Evolutionary conservation across 1,140 invertebrate species (phyloP).

Genomic region (Drosophila miranda): DNA sequence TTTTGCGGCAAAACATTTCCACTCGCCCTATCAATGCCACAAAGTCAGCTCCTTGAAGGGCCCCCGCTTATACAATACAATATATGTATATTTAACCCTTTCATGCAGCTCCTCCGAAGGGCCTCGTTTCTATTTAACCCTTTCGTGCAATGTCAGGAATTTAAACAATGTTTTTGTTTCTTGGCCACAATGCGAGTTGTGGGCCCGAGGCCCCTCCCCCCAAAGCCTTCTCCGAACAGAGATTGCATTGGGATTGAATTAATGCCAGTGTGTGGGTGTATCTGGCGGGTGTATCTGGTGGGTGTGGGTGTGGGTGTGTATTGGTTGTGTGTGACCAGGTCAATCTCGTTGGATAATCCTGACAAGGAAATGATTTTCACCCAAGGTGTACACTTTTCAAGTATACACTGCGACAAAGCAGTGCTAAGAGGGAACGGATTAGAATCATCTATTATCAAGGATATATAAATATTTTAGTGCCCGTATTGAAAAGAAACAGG

Average conservation of each 20-base stretch:
- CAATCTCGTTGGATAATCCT: constrained; percentile 65
- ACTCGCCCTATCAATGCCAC: constrained; percentile 51
- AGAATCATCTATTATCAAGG: too few relatives aligned
- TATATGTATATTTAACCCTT: constrained; percentile 1
- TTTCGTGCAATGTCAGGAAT: constrained; percentile 54
- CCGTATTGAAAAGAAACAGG: too few relatives aligned
- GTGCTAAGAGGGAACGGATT: too few relatives aligned
- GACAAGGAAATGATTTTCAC: constrained; percentile 64
- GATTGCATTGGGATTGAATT: constrained; percentile 77
- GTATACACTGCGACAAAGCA: too few relatives aligned
- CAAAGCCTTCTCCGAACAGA: constrained; percentile 18
- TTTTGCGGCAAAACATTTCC: constrained; percentile 30
- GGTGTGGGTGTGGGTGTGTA: constrained; percentile 7
- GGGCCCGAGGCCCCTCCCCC: neutral
- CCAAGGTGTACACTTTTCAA: constrained; percentile 21
- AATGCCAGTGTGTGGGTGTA: constrained; percentile 37
- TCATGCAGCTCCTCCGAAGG: too few relatives aligned
- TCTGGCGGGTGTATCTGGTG: constrained; percentile 5
- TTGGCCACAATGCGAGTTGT: constrained; percentile 43
- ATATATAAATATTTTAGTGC: too few relatives aligned
- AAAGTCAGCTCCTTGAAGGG: constrained; percentile 46
- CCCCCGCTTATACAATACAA: too few relatives aligned
- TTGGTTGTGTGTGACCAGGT: constrained; percentile 35
- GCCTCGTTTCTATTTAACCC: constrained; percentile 50
- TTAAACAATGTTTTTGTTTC: constrained; percentile 65